Evolutionary conservation across 2,797 vertebrate genomes (phyloP), one percentile per base, ranked within the genome.

Genomic region (Urocyon cinereoargenteus): DNA sequence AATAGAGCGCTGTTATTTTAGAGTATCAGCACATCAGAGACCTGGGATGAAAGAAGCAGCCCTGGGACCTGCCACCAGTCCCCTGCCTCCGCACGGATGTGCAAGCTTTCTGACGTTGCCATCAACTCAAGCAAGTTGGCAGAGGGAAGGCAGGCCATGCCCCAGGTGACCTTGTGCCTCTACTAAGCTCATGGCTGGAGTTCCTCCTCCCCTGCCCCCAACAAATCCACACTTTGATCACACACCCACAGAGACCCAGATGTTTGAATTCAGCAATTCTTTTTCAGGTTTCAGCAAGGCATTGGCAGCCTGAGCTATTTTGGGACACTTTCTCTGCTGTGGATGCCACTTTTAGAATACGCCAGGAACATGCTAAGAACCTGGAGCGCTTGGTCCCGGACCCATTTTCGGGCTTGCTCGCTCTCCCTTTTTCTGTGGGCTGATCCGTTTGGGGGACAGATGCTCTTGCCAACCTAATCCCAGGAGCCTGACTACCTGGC

Each of bases 231-330:
- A 98, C 98, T 98, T 98, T 98, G 98, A 98, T 98, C 98, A 96
- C 93, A 99, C 98, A 98, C 98, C 98, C 99, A 98, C 98, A 98
- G 98, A 97, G 98, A 98, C 98, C 98, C 98, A 98, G 98, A 98
- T 98, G 98, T 98, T 98, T 98, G 98, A 98, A 98, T 99, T 98
- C 98, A 98, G 98, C 98, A 98, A 98, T 98, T 99, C 98, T 99
- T 98, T 98, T 98, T 99, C 98, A 98, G 99, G 98, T 99, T 99
- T 99, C 98, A 98, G 98, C 96, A 2, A 98, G 97, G 98, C 98
- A 98, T 98, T 98, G 98, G 98, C 98, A 98, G 99, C 98, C 98
- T 98, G 98, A 98, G 98, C 98, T 99, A 98, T 98, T 99, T 99
- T 99, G 95, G 98, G 98, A 99, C 98, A 98, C 98, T 98, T 98